Base-by-base conservation (phyloP, 2,113 vertebrate genomes). In the Brachyhypopomus occidentalis region DNA sequence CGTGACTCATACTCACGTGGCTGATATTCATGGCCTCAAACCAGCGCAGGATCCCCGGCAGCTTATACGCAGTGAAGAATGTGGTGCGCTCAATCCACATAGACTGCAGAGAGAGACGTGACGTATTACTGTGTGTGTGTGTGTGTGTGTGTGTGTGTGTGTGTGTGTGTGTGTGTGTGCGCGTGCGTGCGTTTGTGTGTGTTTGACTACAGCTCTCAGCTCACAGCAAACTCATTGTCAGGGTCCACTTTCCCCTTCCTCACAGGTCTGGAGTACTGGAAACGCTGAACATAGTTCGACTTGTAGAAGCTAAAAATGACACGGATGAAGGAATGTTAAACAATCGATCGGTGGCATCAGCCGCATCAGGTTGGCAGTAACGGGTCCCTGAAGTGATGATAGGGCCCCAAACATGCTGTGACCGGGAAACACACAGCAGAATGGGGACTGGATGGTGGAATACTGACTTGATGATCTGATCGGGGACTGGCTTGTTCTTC, bases 1-100 rank as follows among this genome's bases (percentile, higher is more conserved):
- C 73, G 75, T 4, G 1, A 22, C 2, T 0, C 11, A 38, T 19
- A 87, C 93, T 91, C 74, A 94, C 98, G 83, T 97, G 95, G 8
- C 94, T 95, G 87, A 93, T 92, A 78, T 93, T 92, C 4, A 91
- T 89, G 16, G 96, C 97, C 84, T 99, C 98, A 74, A 99, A 99
- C 98, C 98, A 99, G 83, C 96, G 95, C 85, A 99, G 93, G 88
- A 99, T 99, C 25, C 97, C 97, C 0, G 98, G 98, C 0, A 99
- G 94, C 86, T 97, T 98, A 86, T 99, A 99, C 0, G 96, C 95
- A 0, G 95, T 98, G 78, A 92, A 72, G 88, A 98, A 99, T 1
- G 97, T 98, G 4, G 97, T 97, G 34, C 97, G 96, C 81, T 99
- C 97, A 66, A 99, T 98, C 98, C 98, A 99, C 98, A 99, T 99